Percentiles rank a stretch among this genome's conserved stretches.
Conservation (phyloP, 2,797 vertebrate species). For the Gobionotothen gibberifrons region DNA sequence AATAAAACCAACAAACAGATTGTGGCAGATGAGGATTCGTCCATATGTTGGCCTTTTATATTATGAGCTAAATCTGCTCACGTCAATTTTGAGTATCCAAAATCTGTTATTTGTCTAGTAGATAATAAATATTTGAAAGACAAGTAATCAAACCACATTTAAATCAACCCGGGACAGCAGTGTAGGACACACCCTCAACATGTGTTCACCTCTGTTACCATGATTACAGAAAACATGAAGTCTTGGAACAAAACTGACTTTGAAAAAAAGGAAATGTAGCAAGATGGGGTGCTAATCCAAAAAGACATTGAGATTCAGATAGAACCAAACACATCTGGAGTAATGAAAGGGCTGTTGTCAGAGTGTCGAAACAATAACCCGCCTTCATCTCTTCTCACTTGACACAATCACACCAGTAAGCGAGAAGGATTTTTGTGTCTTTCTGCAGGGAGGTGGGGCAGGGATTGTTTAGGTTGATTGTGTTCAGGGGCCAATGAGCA, state of each 20-base stretch:
- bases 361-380: conserved; percentile 67
- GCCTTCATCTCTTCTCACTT: conserved; percentile 68
- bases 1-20: conserved; percentile 12
- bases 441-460: conserved; percentile 41
- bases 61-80: conserved; percentile 29
- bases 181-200: conserved; percentile 29
- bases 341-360: conserved; percentile 74
- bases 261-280: conserved; percentile 22
- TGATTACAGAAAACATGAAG: conserved; percentile 35
- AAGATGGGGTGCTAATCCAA: conserved; percentile 33
- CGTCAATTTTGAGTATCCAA: conserved; percentile 28
- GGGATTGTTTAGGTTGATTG: conserved; percentile 73
- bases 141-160: conserved; percentile 41
- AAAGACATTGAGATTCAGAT: conserved; percentile 55
- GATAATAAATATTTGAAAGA: conserved; percentile 60
- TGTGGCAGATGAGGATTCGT: conserved; percentile 38
- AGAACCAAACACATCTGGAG: conserved; percentile 60
- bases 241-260: conserved; percentile 21
- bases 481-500: conserved; percentile 44
- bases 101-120: conserved; percentile 58
- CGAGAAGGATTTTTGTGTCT: conserved; percentile 53
- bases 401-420: conserved; percentile 59
- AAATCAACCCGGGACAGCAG: conserved; percentile 19
- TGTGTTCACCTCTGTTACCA: conserved; percentile 43
- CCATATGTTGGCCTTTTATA: conserved; percentile 48